phyloP scores from a whole-genome alignment of 1,140 invertebrate genomes.

The Drosophila parabipectinata region DNA sequence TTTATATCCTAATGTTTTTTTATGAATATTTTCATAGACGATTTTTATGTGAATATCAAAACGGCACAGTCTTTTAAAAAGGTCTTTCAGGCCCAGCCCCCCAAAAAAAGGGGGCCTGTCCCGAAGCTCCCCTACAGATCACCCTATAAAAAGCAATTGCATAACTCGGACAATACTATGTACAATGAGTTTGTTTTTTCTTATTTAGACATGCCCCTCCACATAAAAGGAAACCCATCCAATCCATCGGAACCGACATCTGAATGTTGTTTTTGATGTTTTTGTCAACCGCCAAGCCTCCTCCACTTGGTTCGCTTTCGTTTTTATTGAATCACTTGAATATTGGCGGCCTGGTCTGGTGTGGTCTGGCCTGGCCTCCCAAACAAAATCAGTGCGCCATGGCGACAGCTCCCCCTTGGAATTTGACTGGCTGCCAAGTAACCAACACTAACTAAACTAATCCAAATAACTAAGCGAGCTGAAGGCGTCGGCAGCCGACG shows the following conservation, averaged over 20 bases:
- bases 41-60: too few relatives aligned
- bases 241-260: conserved; percentile 12
- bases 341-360: background rate
- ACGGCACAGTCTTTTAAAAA: background rate
- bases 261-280: conserved; percentile 15
- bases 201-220: conserved; percentile 34
- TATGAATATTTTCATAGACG: too few relatives aligned
- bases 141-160: conserved; percentile 49
- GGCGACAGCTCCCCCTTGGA: conserved; percentile 56
- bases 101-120: conserved; percentile 30
- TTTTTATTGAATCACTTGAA: conserved; percentile 67
- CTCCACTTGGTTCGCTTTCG: conserved; percentile 52
- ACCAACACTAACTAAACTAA: conserved; percentile 30
- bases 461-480: conserved; percentile 13
- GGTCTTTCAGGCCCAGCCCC: background rate
- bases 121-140: background rate
- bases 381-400: conserved; percentile 64
- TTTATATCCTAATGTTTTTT: too few relatives aligned
- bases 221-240: conserved; percentile 65
- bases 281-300: conserved; percentile 72
- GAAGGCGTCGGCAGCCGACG: conserved; percentile 14
- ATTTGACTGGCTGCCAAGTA: conserved; percentile 71
- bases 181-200: conserved; percentile 15
- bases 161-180: conserved; percentile 18
- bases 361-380: conserved; percentile 1